Conservation (phyloP, 2,113 vertebrate genomes). For the Ardeotis arabs region DNA sequence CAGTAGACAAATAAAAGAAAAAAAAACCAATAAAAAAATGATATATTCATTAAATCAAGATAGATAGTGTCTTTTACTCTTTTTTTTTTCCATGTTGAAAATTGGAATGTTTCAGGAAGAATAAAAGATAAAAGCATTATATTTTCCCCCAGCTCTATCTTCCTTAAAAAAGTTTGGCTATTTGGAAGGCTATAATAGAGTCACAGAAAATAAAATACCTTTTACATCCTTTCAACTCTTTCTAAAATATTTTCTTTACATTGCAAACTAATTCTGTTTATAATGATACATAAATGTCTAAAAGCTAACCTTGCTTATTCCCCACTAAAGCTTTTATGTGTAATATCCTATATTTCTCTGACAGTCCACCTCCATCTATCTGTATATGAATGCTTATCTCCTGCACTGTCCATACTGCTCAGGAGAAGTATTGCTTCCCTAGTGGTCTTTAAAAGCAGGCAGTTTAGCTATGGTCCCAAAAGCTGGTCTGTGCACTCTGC, state of each 20-base stretch:
- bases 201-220: not conserved
- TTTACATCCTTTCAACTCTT: not conserved
- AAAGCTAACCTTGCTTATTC: not conserved
- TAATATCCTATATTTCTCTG: not conserved
- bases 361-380: not conserved
- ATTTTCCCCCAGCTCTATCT: not conserved
- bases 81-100: not conserved
- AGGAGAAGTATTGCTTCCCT: not conserved
- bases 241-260: not conserved
- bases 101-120: not conserved
- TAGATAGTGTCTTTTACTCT: not conserved
- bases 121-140: not conserved
- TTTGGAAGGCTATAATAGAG: not conserved
- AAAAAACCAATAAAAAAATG: not conserved
- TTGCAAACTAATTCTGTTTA: not conserved
- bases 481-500: not conserved
- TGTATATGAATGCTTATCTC: not conserved
- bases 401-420: not conserved
- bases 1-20: not conserved
- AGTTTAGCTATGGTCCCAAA: not conserved
- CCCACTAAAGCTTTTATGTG: not conserved
- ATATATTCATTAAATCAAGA: not conserved
- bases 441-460: not conserved
- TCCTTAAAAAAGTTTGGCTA: not conserved
- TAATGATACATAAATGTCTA: not conserved